phyloP scores from a whole-genome alignment of 2,888 invertebrate species.

The Macroteleia sp. region DNA sequence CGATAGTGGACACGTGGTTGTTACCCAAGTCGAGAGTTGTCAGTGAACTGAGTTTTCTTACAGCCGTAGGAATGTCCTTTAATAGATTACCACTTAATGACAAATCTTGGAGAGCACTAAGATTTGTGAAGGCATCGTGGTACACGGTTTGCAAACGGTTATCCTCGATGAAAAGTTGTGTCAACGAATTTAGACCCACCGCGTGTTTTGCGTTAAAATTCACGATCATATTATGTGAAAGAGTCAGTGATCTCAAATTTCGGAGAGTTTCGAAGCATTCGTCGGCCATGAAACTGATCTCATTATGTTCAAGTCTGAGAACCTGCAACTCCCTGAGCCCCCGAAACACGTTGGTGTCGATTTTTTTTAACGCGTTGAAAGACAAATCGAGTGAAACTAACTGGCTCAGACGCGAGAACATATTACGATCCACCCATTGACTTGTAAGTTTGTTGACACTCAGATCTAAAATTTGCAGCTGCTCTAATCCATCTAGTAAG shows the following conservation, averaged over 20 bases:
- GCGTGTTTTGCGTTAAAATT: conserved; percentile 89
- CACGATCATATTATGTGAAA: conserved; percentile 89
- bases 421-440: conserved; percentile 90
- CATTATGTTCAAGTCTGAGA: conserved; percentile 89
- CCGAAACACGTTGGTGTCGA: conserved; percentile 89
- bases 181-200: conserved; percentile 89
- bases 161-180: conserved; percentile 90
- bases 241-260: conserved; percentile 90
- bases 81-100: conserved; percentile 90
- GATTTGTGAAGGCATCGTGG: conserved; percentile 89
- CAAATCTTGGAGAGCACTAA: conserved; percentile 91
- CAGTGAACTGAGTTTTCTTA: conserved; percentile 88
- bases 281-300: conserved; percentile 88
- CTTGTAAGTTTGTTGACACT: conserved; percentile 91
- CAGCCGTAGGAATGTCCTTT: conserved; percentile 88
- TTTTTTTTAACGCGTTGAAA: conserved; percentile 89
- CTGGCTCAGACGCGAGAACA: conserved; percentile 90
- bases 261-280: conserved; percentile 90
- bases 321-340: conserved; percentile 90
- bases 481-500: conserved; percentile 89
- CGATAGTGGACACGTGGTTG: conserved; percentile 90
- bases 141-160: conserved; percentile 89
- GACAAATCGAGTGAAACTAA: conserved; percentile 91
- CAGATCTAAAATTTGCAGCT: conserved; percentile 89
- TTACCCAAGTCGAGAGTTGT: conserved; percentile 92